Evolutionary conservation across 2,113 vertebrate genomes (phyloP), one percentile per base, ranked within the genome.

Genomic region (Thunnus maccoyii): DNA sequence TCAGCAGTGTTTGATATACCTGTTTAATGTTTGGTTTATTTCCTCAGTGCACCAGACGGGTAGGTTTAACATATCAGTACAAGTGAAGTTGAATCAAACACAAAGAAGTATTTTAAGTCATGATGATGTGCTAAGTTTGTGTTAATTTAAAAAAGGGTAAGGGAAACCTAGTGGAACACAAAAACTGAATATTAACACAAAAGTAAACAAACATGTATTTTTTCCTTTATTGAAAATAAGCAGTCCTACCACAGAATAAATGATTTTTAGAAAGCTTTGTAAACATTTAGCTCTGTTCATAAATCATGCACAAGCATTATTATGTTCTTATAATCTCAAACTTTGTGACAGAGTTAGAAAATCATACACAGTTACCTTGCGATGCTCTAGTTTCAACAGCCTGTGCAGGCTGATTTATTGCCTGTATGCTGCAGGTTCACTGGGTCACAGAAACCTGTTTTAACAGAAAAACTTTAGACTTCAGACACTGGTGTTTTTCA

Each of bases 361-460:
- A 8, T 16, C 22, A 41, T 5, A 16, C 6, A 11, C 46, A 17
- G 25, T 9, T 3, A 20, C 17, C 9, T 36, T 15, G 44, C 0
- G 5, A 6, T 48, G 51, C 25, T 48, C 41, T 25, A 5, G n/a
- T 20, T 22, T 22, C 22, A 22, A 22, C 22, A 22, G 22, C 22
- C 63, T 51, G 8, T 46, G 20, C 30, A 52, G 30, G 27, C 54
- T 57, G 72, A 69, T 76, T 50, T 78, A 63, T 9, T 51, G 8
- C 36, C 52, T 22, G 17, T 20, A 0, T 17, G 14, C 5, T 71
- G n/a, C 64, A 56, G 41, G 46, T 36, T 63, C 46, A 65, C 9
- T 5, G 1, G 76, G 52, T 77, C 72, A 72, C 11, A 66, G 20
- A 67, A 54, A 22, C 48, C 17, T 58, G 47, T 32, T 77, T 62